A percentile compares a stretch with the other conserved stretches of the same genome.
Evolutionary conservation across 2,797 vertebrate genomes (phyloP).

Genomic region (Halcyon smyrnensis): DNA sequence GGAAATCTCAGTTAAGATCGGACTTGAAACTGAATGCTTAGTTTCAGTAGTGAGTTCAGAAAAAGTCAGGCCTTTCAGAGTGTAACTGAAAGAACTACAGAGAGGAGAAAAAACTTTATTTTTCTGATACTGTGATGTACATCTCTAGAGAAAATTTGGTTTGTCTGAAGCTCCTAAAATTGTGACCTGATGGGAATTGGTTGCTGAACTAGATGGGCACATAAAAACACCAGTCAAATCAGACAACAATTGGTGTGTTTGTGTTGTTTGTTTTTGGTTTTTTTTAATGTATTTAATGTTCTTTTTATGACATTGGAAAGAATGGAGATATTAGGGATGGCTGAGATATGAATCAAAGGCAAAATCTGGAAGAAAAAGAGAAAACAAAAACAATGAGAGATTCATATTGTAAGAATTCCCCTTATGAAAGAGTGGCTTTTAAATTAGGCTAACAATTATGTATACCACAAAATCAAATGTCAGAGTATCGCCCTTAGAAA

Average conservation of each 20-base stretch:
- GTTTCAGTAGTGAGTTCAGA: not conserved
- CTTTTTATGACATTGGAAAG: not conserved
- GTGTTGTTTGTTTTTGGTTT: too few species aligned
- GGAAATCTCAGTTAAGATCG: not conserved
- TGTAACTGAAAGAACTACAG: not conserved
- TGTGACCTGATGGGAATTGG: not conserved
- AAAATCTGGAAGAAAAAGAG: not conserved
- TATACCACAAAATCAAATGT: not conserved
- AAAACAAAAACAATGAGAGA: rapidly evolving
- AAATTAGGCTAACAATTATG: not conserved
- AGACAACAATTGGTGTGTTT: not conserved
- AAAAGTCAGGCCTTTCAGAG: not conserved
- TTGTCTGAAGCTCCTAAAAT: not conserved
- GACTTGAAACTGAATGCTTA: not conserved
- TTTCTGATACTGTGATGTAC: not conserved
- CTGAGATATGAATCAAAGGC: not conserved
- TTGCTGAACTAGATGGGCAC: not conserved
- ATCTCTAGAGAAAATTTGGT: not conserved
- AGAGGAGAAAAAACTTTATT: not conserved
- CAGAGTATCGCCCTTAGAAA: not conserved
- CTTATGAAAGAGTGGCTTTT: not conserved
- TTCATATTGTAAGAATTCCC: not conserved
- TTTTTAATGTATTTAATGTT: not conserved
- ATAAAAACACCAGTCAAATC: not conserved
- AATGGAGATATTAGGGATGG: not conserved